Base-by-base conservation (phyloP, 92 coral and sea anemone genomes). In the Bergia puertoricense region DNA sequence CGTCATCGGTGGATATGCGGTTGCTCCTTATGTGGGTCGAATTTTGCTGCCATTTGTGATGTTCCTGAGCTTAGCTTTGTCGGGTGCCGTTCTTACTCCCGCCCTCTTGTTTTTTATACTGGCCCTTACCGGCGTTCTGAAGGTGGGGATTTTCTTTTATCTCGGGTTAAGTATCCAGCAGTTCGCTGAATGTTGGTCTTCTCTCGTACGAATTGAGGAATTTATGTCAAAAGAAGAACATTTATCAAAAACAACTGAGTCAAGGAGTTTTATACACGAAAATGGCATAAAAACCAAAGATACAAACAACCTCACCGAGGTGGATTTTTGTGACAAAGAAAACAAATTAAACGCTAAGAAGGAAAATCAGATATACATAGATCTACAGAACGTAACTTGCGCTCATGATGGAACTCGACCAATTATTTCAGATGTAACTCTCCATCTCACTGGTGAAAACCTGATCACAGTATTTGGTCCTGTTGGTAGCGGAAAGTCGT, bases 381-480 rank as follows among this genome's bases (percentile, higher is more conserved):
- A 38, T 38, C 77, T 74, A 38, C 43, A 74, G 43, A 74, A 74
- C 43, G 77, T 74, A 30, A 74, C 77, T 74, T 74, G 77, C 39
- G 48, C 77, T 74, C 39, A 74, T 37, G 30, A 30, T 30, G 77
- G 77, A 38, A 74, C 36, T 37, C 77, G 77, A 30, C 14, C 43
- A 44, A 18, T 74, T 38, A 74, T 74, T 74, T 74, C 77, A 5
- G 77, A 37, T 74, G 77, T 74, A 16, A 23, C 43, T 74, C 40
- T 74, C 39, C 45, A 74, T 38, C 44, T 74, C 13, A 37, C 16
- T 5, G 77, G 77, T 30, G 77, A 38, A 74, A 74, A 74, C 16
- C 77, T 74, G 77, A 74, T 74, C 41, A 74, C 45, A 74, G 48
- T 74, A 38, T 11, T 74, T 5, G 77, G 77, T 74, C 77, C 77